Conservation (phyloP, 2,888 invertebrate genomes). For the Antitype chi region DNA sequence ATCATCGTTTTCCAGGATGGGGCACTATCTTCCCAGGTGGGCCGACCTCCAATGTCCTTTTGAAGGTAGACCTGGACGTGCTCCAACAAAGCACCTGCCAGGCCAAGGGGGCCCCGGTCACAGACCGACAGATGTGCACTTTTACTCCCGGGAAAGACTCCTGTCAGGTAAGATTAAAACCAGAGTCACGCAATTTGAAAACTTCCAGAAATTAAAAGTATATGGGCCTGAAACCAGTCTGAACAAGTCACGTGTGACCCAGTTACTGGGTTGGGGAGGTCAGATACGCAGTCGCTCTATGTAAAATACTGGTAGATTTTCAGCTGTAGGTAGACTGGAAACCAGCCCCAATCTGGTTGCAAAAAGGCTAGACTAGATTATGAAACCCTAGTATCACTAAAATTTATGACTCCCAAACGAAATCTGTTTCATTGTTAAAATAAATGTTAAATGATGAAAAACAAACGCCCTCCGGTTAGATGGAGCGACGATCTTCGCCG, state of each 20-base stretch:
- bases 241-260: background rate
- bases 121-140: constrained; percentile 87
- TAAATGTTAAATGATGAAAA: too few species aligned
- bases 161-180: constrained; percentile 87
- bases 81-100: constrained; percentile 84
- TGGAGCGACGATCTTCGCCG: too few species aligned
- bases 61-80: constrained; percentile 89
- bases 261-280: background rate
- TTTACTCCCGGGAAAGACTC: constrained; percentile 88
- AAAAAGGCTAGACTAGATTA: background rate
- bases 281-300: background rate
- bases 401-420: background rate
- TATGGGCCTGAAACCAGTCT: background rate
- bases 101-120: constrained; percentile 63
- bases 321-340: background rate
- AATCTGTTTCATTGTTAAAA: background rate
- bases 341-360: background rate
- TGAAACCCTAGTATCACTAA: background rate
- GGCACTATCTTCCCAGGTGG: constrained; percentile 89
- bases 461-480: too few species aligned
- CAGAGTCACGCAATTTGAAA: background rate
- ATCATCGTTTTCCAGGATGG: constrained; percentile 89
- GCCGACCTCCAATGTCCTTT: constrained; percentile 84
- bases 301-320: background rate
- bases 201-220: background rate